Percentiles rank a stretch among this genome's conserved stretches.
phyloP scores from a whole-genome alignment of 2,113 vertebrate species.

The Lontra canadensis region DNA sequence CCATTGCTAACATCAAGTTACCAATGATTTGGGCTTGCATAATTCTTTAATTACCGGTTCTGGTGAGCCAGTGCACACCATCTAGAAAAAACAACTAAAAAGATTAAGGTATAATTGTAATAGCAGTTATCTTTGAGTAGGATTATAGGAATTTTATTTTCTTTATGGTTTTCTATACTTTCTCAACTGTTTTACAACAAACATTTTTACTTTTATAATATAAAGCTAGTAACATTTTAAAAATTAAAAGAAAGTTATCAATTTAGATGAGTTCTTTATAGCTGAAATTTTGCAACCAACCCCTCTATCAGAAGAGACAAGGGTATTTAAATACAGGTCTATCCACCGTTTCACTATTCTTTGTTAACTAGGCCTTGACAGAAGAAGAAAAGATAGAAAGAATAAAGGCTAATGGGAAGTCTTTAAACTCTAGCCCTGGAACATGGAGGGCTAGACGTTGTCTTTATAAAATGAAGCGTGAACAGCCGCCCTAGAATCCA shows the following conservation, averaged over 20 bases:
- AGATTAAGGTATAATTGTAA: not conserved
- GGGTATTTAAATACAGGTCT: not conserved
- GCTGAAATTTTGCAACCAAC: not conserved
- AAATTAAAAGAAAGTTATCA: not conserved
- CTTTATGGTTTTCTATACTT: slow-evolving; percentile 30
- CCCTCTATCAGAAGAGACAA: not conserved
- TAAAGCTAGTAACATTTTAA: not conserved
- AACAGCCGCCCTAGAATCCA: slow-evolving; percentile 16
- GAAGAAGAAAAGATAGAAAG: not conserved
- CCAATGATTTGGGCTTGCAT: not conserved
- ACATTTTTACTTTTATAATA: slow-evolving; percentile 1
- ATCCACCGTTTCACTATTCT: not conserved
- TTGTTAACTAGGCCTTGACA: not conserved
- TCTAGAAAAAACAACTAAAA: slow-evolving; percentile 19
- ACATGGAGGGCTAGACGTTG: not conserved
- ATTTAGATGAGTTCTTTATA: not conserved
- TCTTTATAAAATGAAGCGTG: slow-evolving; percentile 37
- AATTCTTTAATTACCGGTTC: not conserved
- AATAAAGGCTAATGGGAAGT: not conserved
- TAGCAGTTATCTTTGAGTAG: not conserved
- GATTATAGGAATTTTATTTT: not conserved
- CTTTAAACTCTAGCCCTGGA: not conserved
- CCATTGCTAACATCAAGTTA: not conserved
- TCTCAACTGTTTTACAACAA: not conserved
- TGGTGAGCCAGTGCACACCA: not conserved